Conservation (phyloP, 2,113 vertebrate species). For the Cyprinodon variegatus region DNA sequence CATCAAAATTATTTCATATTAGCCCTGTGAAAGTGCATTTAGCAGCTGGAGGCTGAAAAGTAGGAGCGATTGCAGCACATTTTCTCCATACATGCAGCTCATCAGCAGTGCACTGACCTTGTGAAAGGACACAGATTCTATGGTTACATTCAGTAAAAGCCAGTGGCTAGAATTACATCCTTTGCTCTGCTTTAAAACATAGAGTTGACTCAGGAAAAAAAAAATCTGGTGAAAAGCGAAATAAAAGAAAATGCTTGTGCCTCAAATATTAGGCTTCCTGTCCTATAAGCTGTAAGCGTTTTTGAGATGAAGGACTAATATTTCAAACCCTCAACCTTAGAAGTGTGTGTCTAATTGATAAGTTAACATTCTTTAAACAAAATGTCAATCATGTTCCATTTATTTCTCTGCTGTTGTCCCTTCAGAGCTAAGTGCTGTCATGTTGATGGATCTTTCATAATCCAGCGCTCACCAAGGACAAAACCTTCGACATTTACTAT, state of each 20-base stretch:
- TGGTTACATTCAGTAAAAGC: conserved; percentile 50
- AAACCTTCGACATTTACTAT: conserved; percentile 15
- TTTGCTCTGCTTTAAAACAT: conserved; percentile 29
- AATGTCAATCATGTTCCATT: not conserved
- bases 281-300: not conserved
- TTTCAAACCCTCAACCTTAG: not conserved
- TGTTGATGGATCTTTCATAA: conserved; percentile 5
- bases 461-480: conserved; percentile 7
- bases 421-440: not conserved
- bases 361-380: not conserved
- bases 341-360: not conserved
- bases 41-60: conserved; percentile 47
- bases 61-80: conserved; percentile 55
- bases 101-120: conserved; percentile 69
- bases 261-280: not conserved
- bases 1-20: conserved; percentile 52
- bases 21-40: conserved; percentile 40
- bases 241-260: conserved; percentile 1
- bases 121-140: conserved; percentile 57
- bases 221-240: not conserved
- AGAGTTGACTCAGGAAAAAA: conserved; percentile 18
- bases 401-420: not conserved
- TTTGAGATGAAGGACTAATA: not conserved
- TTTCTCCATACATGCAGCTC: conserved; percentile 45
- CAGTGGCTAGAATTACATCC: conserved; percentile 43